A percentile compares a stretch with the other conserved stretches of the same genome.
These are phyloP conservation scores for Philhelius pedissequus DNA, from an alignment of 2,888 invertebrate species.

Conservation along the genomic window DNA sequence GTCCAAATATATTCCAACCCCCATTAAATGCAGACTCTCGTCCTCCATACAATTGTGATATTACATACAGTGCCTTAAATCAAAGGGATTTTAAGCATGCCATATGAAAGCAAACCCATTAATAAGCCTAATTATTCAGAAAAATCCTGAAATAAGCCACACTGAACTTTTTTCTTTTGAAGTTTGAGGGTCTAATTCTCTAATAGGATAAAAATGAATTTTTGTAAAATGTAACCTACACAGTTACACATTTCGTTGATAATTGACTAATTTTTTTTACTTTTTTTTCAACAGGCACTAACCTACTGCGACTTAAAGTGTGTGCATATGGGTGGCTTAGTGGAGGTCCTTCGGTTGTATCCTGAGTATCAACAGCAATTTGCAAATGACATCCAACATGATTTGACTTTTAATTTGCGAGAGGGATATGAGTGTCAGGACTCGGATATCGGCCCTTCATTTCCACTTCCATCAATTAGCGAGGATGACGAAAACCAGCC, in stretches of 20 bases:
- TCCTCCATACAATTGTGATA: background rate
- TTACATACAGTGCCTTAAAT: background rate
- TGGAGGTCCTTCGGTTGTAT: constrained; percentile 92
- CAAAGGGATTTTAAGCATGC: background rate
- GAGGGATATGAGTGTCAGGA: constrained; percentile 94
- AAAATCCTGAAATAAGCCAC: background rate
- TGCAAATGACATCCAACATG: constrained; percentile 95
- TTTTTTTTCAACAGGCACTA: constrained; percentile 83
- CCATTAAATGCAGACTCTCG: background rate
- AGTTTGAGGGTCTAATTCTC: no score
- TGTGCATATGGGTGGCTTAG: constrained; percentile 93
- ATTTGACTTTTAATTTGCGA: constrained; percentile 94
- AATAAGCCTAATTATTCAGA: background rate
- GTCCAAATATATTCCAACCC: background rate
- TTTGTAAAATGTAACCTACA: background rate
- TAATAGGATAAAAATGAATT: background rate
- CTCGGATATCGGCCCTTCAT: constrained; percentile 77
- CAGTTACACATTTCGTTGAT: background rate
- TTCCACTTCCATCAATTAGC: constrained; percentile 93
- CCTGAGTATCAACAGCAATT: constrained; percentile 97
- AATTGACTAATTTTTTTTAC: background rate
- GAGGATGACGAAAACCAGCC: constrained; percentile 96
- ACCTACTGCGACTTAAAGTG: constrained; percentile 98
- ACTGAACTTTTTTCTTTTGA: background rate
- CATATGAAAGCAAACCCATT: background rate